Percentiles rank a stretch among this genome's conserved stretches.
Conservation (phyloP, 2,113 vertebrate species). For the Colossoma macropomum region DNA sequence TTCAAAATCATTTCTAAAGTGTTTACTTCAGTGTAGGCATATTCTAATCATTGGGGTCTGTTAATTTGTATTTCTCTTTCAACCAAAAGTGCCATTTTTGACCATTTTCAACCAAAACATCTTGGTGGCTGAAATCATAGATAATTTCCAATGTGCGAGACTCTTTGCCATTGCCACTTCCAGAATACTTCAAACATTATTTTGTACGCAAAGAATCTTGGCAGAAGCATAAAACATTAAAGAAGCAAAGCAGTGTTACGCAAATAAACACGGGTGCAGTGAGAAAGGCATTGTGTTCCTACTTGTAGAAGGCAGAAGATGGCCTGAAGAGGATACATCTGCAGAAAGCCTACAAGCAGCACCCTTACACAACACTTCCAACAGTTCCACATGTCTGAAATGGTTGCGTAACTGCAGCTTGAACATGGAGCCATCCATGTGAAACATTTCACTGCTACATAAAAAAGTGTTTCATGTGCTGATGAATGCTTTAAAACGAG, state of each 20-base stretch:
- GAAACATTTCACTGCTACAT: background rate
- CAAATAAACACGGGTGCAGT: background rate
- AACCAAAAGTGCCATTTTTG: no score
- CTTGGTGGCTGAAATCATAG: no score
- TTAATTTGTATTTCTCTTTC: no score
- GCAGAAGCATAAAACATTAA: background rate
- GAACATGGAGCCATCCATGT: background rate
- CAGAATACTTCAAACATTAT: background rate
- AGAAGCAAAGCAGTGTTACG: background rate
- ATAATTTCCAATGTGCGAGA: no score
- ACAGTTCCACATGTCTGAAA: background rate
- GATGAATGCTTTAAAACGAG: background rate
- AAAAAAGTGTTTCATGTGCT: background rate
- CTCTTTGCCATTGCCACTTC: no score
- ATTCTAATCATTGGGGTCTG: no score
- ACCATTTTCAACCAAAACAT: no score
- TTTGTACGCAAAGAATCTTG: background rate
- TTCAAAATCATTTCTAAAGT: no score
- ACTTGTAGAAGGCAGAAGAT: background rate
- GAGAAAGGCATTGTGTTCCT: background rate
- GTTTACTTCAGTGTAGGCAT: no score
- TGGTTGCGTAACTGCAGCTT: background rate
- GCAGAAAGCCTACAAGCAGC: background rate
- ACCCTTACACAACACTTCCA: background rate
- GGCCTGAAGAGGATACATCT: background rate